A percentile compares a stretch with the other conserved stretches of the same genome.
These are phyloP conservation scores for Escarpia spicata DNA, from an alignment of 2,888 invertebrate species.

Conservation along the genomic window DNA sequence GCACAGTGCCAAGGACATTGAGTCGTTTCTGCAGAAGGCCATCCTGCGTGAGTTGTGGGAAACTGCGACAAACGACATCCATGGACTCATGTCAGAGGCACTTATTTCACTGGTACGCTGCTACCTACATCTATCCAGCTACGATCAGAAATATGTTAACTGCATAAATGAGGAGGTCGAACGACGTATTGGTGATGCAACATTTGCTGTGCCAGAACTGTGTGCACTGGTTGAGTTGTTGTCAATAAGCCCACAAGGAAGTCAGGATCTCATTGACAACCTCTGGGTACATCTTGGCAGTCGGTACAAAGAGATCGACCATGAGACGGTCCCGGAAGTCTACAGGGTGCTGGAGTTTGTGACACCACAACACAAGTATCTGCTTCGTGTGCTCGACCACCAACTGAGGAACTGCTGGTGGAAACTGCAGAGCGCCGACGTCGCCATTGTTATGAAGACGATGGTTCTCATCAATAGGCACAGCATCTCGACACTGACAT, in stretches of 20 bases:
- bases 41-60: conserved; percentile 68
- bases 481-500: conserved; percentile 57
- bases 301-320: conserved; percentile 71
- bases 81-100: conserved; percentile 41
- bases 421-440: conserved; percentile 58
- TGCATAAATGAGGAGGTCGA: conserved; percentile 74
- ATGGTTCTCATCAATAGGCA: conserved; percentile 38
- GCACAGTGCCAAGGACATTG: conserved; percentile 53
- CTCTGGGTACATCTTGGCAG: conserved; percentile 76
- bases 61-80: conserved; percentile 60
- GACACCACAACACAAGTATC: conserved; percentile 71
- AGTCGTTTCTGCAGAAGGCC: conserved; percentile 65
- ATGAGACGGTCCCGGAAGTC: conserved; percentile 71
- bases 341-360: conserved; percentile 68
- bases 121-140: conserved; percentile 42
- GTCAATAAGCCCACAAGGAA: conserved; percentile 67
- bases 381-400: conserved; percentile 72
- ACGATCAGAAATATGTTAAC: conserved; percentile 40
- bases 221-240: conserved; percentile 72
- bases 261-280: conserved; percentile 71
- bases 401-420: conserved; percentile 70
- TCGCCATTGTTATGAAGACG: conserved; percentile 44
- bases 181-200: conserved; percentile 72
- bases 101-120: conserved; percentile 45
- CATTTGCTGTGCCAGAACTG: conserved; percentile 71